Conservation (phyloP, 2,113 vertebrate species). For the Odocoileus hemionus region DNA sequence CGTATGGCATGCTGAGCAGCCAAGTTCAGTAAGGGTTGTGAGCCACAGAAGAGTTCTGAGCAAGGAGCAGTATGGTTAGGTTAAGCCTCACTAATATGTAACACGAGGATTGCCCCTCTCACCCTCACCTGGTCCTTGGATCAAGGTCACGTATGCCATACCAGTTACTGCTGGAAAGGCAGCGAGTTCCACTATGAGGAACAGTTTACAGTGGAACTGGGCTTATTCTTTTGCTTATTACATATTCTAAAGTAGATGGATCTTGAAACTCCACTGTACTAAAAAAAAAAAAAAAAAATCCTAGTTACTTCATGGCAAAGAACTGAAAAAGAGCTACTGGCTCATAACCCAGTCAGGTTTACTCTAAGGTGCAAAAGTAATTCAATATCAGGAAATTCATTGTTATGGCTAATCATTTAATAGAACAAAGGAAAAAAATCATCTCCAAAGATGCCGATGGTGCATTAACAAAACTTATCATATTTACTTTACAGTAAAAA, state of each 20-base stretch:
- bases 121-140: neutral
- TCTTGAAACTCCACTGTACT: neutral
- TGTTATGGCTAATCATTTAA: conserved; percentile 26
- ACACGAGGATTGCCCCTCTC: neutral
- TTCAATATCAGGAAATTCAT: conserved; percentile 7
- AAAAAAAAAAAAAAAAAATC: neutral
- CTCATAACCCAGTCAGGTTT: neutral
- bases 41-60: neutral
- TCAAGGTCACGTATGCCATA: neutral
- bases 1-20: neutral
- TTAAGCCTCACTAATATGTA: neutral
- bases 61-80: neutral
- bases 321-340: conserved; percentile 1
- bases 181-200: neutral
- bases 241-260: neutral
- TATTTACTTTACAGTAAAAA: neutral
- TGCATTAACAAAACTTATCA: conserved; percentile 10
- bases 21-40: neutral
- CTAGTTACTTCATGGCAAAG: neutral
- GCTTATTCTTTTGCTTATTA: neutral
- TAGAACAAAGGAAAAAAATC: neutral
- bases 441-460: neutral
- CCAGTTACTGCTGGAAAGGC: neutral
- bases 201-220: neutral
- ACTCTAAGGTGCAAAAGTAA: neutral